These are phyloP conservation scores for Lepeophtheirus salmonis DNA, from an alignment of 1,140 invertebrate genomes.

Conservation along the genomic window DNA sequence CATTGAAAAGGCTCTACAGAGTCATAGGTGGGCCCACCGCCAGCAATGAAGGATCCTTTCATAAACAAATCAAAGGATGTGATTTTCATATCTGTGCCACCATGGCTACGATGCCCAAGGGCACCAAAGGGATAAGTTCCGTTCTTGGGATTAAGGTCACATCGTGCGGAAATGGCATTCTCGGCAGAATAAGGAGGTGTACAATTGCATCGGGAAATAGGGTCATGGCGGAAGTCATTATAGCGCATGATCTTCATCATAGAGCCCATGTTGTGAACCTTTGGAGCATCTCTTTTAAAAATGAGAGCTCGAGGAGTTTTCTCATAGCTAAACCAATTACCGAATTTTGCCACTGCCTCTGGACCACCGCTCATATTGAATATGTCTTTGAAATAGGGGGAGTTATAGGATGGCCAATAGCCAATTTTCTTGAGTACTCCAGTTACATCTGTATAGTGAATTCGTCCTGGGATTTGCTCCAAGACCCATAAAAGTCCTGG, in stretches of 20 bases:
- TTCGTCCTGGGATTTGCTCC: conserved; percentile 55
- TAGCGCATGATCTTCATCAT: conserved; percentile 47
- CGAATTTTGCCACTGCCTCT: conserved; percentile 38
- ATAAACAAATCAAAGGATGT: conserved; percentile 26
- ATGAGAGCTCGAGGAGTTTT: conserved; percentile 43
- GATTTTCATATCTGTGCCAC: conserved; percentile 41
- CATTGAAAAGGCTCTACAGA: conserved; percentile 46
- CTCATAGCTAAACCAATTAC: conserved; percentile 49
- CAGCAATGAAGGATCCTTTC: conserved; percentile 34
- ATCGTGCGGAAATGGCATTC: conserved; percentile 46
- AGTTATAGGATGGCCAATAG: conserved; percentile 60
- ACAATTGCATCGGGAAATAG: conserved; percentile 45
- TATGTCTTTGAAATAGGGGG: conserved; percentile 49
- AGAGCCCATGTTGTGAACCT: conserved; percentile 33
- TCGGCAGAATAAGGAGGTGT: conserved; percentile 47
- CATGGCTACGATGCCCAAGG: conserved; percentile 37
- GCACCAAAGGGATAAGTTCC: conserved; percentile 36
- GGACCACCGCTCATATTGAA: conserved; percentile 36
- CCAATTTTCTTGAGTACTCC: conserved; percentile 39
- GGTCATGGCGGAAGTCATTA: conserved; percentile 50
- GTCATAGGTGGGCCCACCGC: conserved; percentile 39
- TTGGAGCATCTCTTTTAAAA: conserved; percentile 37
- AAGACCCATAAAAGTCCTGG: conserved; percentile 44
- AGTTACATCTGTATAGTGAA: conserved; percentile 45
- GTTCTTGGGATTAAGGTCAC: conserved; percentile 43